phyloP scores from a whole-genome alignment of 2,888 invertebrate species.

The Plutella xylostella region DNA sequence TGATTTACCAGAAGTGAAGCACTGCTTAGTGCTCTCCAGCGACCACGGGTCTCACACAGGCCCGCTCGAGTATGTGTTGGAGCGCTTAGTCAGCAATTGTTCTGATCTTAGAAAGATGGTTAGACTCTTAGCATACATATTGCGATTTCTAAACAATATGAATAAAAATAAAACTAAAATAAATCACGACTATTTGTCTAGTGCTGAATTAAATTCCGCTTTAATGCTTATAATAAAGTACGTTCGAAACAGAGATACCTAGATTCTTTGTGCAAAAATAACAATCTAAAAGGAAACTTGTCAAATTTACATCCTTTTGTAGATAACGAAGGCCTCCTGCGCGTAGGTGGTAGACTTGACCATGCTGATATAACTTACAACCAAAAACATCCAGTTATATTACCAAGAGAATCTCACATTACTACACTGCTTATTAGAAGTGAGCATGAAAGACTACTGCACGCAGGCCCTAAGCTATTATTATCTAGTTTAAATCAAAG shows the following conservation, averaged over 20 bases:
- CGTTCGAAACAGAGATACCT: not conserved
- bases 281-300: not conserved
- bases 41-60: too few species aligned
- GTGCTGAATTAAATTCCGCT: not conserved
- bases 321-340: not conserved
- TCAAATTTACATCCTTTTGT: conserved; percentile 1
- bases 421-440: not conserved
- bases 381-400: conserved; percentile 5
- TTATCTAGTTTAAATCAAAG: conserved; percentile 10
- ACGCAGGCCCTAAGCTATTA: conserved; percentile 12
- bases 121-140: not conserved
- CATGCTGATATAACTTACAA: conserved; percentile 1
- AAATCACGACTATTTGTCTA: not conserved
- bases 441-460: conserved; percentile 12
- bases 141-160: not conserved
- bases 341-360: conserved; percentile 4
- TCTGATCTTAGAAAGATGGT: too few species aligned
- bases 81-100: too few species aligned
- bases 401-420: not conserved
- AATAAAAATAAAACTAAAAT: not conserved
- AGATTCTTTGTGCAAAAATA: not conserved
- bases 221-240: not conserved
- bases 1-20: too few species aligned
- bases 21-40: too few species aligned
- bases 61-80: too few species aligned